Percentiles rank a stretch among this genome's conserved stretches.
phyloP scores from a whole-genome alignment of 2,797 vertebrate species.

The Amblyopsis hoosieri region DNA sequence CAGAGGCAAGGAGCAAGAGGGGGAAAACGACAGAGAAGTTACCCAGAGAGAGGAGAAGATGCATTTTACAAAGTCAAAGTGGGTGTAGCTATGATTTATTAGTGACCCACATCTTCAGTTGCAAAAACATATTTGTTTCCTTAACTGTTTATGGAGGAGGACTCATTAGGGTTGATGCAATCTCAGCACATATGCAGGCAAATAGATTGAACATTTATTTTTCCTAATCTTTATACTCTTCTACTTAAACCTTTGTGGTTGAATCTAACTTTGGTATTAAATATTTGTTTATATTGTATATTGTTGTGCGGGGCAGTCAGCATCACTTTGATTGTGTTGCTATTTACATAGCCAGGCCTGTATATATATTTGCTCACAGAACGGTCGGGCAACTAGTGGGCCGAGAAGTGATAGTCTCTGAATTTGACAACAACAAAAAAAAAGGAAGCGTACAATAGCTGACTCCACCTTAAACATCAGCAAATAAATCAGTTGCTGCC shows the following conservation, averaged over 20 bases:
- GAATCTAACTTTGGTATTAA: background rate
- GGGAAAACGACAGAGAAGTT: slow-evolving; percentile 13
- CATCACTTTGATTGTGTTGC: too few species aligned
- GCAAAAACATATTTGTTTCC: slow-evolving; percentile 16
- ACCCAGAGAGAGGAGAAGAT: background rate
- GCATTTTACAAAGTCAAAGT: slow-evolving; percentile 35
- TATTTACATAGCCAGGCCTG: too few species aligned
- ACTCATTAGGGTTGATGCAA: slow-evolving; percentile 49
- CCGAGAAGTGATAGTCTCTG: too few species aligned
- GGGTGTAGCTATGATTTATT: slow-evolving; percentile 36
- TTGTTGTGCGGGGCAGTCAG: too few species aligned
- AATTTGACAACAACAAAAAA: too few species aligned
- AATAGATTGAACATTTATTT: slow-evolving; percentile 38
- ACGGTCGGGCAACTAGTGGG: too few species aligned
- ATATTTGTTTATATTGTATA: too few species aligned
- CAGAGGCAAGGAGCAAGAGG: background rate
- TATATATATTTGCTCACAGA: too few species aligned
- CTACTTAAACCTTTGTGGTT: background rate
- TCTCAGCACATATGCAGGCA: slow-evolving; percentile 32
- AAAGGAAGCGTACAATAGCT: too few species aligned
- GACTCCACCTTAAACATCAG: background rate
- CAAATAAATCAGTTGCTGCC: too few species aligned
- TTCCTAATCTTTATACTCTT: background rate
- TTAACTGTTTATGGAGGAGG: slow-evolving; percentile 53
- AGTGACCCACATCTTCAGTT: slow-evolving; percentile 26